Evolutionary conservation across 2,113 vertebrate genomes (phyloP), one percentile per base, ranked within the genome.

Genomic region (Electrona antarctica): DNA sequence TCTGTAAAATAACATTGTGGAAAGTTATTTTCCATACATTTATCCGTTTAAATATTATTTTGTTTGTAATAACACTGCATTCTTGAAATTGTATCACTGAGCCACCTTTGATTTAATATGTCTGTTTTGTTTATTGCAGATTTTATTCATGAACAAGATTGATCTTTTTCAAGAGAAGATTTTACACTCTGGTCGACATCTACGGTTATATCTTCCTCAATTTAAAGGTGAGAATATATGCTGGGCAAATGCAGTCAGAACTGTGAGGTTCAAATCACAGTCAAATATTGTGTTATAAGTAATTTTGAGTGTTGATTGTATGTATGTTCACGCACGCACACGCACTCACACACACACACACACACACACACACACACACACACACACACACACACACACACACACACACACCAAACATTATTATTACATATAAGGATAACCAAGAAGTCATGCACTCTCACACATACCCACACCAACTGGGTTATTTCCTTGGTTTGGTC

Each of bases 121-220:
- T 52, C 71, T 10, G 60, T 12, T 49, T 74, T 55, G 62, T 60
- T 14, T 51, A 55, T 88, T 90, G 11, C 88, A 94, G 93, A 94
- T 94, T 83, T 91, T 93, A 77, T 94, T 94, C 82, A 90, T 94
- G 91, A 94, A 94, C 82, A 94, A 94, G 89, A 93, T 93, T 15
- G 92, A 94, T 76, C 92, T 94, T 73, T 94, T 94, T 74, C 93
- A 94, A 88, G 90, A 93, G 79, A 94, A 94, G 92, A 91, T 94
- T 70, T 87, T 93, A 67, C 89, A 91, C 77, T 92, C 91, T 1
- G 86, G 80, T 8, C 86, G 93, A 28, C 93, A 94, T 57, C 89
- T 94, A 58, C 81, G 93, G 21, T 76, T 90, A 0, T 93, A 91
- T 76, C 81, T 93, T 59, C 90, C 92, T 0, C 86, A 90, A 56